Evolutionary conservation across 2,888 invertebrate species (phyloP).

Genomic region (Eristalis arbustorum): DNA sequence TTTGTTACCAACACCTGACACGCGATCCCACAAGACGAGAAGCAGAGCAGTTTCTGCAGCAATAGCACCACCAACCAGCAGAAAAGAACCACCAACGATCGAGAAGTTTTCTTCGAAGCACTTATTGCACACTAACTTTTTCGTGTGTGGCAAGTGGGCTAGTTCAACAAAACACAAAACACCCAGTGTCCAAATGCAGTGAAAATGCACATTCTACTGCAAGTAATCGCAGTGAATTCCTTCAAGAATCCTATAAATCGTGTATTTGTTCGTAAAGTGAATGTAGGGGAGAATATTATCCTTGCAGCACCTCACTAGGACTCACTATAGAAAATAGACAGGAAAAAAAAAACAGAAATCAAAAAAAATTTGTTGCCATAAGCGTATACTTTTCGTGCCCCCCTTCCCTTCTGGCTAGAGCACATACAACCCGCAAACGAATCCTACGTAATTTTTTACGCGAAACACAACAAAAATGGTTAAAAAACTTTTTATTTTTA

Average conservation of each 20-base stretch:
- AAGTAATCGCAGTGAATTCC: conserved; percentile 31
- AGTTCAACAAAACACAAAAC: conserved; percentile 3
- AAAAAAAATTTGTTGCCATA: conserved; percentile 31
- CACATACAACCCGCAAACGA: conserved; percentile 37
- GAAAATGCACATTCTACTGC: conserved; percentile 40
- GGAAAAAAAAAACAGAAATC: background rate
- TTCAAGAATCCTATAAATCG: conserved; percentile 18
- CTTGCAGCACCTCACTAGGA: background rate
- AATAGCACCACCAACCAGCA: background rate
- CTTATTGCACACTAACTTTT: background rate
- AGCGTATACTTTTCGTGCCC: conserved; percentile 7
- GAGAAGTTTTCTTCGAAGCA: conserved; percentile 56
- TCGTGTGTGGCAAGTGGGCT: conserved; percentile 23
- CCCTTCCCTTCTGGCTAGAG: background rate
- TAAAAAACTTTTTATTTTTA: conserved; percentile 62
- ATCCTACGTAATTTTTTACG: conserved; percentile 63
- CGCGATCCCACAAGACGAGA: conserved; percentile 36
- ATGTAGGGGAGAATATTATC: background rate
- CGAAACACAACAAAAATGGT: conserved; percentile 40
- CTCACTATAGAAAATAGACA: background rate
- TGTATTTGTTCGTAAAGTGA: conserved; percentile 37
- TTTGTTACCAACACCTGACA: conserved; percentile 39
- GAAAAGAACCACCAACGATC: conserved; percentile 35
- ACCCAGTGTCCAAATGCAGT: conserved; percentile 53
- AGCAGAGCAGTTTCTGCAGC: background rate